These are phyloP conservation scores for Patiria miniata DNA, from an alignment of 35 echinoderm and acorn worm genomes.

Conservation along the genomic window DNA sequence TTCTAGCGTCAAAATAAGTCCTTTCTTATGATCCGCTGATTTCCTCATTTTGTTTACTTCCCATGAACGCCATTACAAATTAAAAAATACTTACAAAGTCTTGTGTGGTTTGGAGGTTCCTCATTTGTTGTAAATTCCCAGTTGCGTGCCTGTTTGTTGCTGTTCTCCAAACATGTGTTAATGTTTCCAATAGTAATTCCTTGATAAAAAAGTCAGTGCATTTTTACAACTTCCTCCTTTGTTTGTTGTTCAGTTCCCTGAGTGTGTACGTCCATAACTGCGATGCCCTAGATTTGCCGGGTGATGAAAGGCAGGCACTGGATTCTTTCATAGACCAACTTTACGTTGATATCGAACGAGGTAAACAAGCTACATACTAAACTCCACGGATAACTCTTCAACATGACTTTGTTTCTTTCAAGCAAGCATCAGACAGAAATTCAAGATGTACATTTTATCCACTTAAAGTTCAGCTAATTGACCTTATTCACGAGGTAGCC, in stretches of 20 bases:
- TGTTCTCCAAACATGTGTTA: no score
- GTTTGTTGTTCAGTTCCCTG: constrained; percentile 54
- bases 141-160: no score
- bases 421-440: background rate
- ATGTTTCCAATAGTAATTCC: no score
- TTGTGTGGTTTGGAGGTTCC: no score
- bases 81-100: no score
- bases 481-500: background rate
- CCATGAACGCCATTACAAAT: no score
- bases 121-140: no score
- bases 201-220: background rate
- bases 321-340: constrained; percentile 79
- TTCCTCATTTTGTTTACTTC: no score
- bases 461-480: background rate
- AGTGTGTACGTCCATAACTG: constrained; percentile 88
- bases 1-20: no score
- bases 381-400: background rate
- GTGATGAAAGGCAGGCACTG: constrained; percentile 52
- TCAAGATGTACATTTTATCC: background rate
- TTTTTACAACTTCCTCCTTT: background rate
- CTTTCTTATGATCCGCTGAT: no score
- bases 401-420: background rate
- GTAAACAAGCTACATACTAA: constrained; percentile 1
- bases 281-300: constrained; percentile 51
- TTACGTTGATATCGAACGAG: constrained; percentile 78